phyloP scores from a whole-genome alignment of 2,888 invertebrate genomes.

The Amitus sp. region DNA sequence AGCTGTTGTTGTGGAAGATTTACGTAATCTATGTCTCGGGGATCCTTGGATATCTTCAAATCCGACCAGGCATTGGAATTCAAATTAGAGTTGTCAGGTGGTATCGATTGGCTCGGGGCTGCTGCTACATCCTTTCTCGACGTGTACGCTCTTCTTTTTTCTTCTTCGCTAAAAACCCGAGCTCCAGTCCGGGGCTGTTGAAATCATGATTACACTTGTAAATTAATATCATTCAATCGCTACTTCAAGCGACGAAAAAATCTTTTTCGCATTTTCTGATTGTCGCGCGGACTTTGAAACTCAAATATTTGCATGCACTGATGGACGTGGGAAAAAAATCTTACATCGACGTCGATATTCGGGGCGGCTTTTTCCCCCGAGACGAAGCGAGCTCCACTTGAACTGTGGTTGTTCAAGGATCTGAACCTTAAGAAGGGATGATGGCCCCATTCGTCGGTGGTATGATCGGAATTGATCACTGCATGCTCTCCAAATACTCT shows the following conservation, averaged over 20 bases:
- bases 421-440: constrained; percentile 72
- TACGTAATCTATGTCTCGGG: constrained; percentile 32
- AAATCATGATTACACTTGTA: not conserved
- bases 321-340: too few species aligned
- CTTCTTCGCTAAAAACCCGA: constrained; percentile 1
- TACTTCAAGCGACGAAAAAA: not conserved
- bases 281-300: too few species aligned
- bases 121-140: constrained; percentile 10
- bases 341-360: constrained; percentile 54
- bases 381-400: constrained; percentile 68
- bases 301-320: too few species aligned
- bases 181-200: constrained; percentile 4
- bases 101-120: constrained; percentile 10
- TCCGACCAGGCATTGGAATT: constrained; percentile 22
- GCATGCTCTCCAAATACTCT: constrained; percentile 48
- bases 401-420: constrained; percentile 67
- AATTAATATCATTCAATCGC: not conserved
- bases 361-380: constrained; percentile 70
- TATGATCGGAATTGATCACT: constrained; percentile 48
- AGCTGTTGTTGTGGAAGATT: constrained; percentile 26
- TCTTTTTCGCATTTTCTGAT: too few species aligned
- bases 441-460: constrained; percentile 72
- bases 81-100: constrained; percentile 27
- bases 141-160: constrained; percentile 30
- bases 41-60: constrained; percentile 19